Evolutionary conservation across 2,888 invertebrate genomes (phyloP).

Genomic region (Polia nebulosa): DNA sequence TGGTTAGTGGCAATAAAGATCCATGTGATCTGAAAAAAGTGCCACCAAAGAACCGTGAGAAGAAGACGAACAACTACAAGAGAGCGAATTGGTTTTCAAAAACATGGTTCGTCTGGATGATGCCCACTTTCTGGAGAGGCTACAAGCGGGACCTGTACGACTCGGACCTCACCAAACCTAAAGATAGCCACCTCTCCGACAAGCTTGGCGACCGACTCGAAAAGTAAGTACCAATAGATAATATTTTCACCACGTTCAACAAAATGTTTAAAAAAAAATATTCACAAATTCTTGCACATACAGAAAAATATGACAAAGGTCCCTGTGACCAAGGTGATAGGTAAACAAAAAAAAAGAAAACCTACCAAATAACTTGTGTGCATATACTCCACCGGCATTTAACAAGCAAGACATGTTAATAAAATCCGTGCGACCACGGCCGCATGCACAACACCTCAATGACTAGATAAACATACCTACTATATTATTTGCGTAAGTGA

Average conservation of each 20-base stretch:
- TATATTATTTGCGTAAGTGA: conserved; percentile 29
- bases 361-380: conserved; percentile 46
- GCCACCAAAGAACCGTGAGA: conserved; percentile 86
- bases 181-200: conserved; percentile 92
- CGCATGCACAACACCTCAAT: conserved; percentile 52
- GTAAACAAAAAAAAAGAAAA: conserved; percentile 65
- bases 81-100: conserved; percentile 85
- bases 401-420: conserved; percentile 66
- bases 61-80: conserved; percentile 86
- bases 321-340: conserved; percentile 71
- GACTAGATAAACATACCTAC: conserved; percentile 31
- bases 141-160: conserved; percentile 92
- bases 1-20: conserved; percentile 89
- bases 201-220: conserved; percentile 92
- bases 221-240: conserved; percentile 83
- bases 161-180: conserved; percentile 93
- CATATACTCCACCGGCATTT: conserved; percentile 53
- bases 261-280: neutral
- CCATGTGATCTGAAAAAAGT: conserved; percentile 84
- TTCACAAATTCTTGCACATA: neutral
- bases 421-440: conserved; percentile 63
- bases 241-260: neutral
- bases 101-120: conserved; percentile 90
- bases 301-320: conserved; percentile 6
- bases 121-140: conserved; percentile 91